Evolutionary conservation across 2,888 invertebrate species (phyloP), one percentile per base, ranked within the genome.

Genomic region (Eristalinus sepulchralis): DNA sequence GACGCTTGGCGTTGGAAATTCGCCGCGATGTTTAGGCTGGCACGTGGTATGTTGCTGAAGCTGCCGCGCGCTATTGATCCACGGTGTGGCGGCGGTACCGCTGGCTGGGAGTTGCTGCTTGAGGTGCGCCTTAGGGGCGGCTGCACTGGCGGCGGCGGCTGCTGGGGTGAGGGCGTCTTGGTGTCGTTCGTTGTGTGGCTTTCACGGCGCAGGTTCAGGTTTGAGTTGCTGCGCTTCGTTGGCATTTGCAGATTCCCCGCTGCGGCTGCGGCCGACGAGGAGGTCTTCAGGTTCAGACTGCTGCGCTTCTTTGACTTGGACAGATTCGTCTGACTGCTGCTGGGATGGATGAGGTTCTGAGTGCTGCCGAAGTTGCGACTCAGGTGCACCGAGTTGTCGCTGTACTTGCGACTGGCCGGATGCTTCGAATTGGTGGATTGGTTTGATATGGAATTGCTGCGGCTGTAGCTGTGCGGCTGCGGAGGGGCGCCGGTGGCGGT

Each of bases 291-390:
- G 88, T 93, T 92, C 22, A 92, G 90, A 88, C 92, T 92, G 83
- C 92, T 92, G 84, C 92, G 92, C 81, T 92, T 92, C 73, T 92
- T 92, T 17, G 92, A 90, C 88, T 92, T 93, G 39, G 91, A 89
- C 88, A 92, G 89, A 84, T 92, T 91, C 70, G 88, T 89, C 79
- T 92, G 92, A 89, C 91, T 92, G 20, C 88, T 88, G 33, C 83
- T 87, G 34, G 90, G 89, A 80, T 91, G 92, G 66, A 92, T 91
- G 36, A 93, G 89, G 81, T 93, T 93, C 71, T 93, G 93, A 9
- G 93, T 92, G 89, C 93, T 93, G 59, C 92, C 92, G 81, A 92
- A 93, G 79, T 92, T 92, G 13, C 92, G 91, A 67, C 90, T 91
- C 57, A 92, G 88, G 82, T 92, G 92, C 24, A 90, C 90, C 0